Conservation (phyloP, 2,888 invertebrate genomes). For the Norana najaformis region DNA sequence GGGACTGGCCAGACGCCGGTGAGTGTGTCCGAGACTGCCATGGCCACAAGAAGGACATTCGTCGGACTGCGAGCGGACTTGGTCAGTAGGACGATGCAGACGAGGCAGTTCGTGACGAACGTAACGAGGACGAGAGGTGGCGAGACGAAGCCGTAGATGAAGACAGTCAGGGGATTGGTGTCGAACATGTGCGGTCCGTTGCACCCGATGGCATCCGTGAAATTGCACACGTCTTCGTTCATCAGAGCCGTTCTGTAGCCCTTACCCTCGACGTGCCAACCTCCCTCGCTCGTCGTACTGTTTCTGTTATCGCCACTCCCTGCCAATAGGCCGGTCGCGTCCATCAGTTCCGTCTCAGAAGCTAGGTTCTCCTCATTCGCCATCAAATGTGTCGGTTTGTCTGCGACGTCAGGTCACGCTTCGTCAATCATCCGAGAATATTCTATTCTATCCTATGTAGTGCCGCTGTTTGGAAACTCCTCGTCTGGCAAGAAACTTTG, state of each 20-base stretch:
- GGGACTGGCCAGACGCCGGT: slow-evolving; percentile 68
- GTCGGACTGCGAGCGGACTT: slow-evolving; percentile 82
- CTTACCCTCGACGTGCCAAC: neutral
- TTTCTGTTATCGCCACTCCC: neutral
- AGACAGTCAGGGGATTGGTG: slow-evolving; percentile 5
- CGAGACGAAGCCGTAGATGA: slow-evolving; percentile 77
- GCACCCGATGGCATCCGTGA: neutral
- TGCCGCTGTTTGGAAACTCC: no score
- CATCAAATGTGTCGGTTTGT: neutral
- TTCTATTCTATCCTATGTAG: neutral
- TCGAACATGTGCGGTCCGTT: neutral
- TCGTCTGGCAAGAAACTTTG: no score
- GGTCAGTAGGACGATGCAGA: slow-evolving; percentile 85
- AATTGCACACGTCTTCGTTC: slow-evolving; percentile 5
- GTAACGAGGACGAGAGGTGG: slow-evolving; percentile 85
- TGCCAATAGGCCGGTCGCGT: neutral
- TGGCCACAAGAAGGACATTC: slow-evolving; percentile 87
- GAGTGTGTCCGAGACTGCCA: slow-evolving; percentile 93
- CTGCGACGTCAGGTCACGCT: neutral
- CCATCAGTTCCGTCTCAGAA: neutral
- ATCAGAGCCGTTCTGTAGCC: neutral
- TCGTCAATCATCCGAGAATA: neutral
- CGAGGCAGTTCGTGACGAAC: slow-evolving; percentile 83
- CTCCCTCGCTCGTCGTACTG: neutral
- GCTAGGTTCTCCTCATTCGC: neutral